Evolutionary conservation across 2,113 vertebrate genomes (phyloP), one percentile per base, ranked within the genome.

Genomic region (Rhinopomastus cyanomelas): DNA sequence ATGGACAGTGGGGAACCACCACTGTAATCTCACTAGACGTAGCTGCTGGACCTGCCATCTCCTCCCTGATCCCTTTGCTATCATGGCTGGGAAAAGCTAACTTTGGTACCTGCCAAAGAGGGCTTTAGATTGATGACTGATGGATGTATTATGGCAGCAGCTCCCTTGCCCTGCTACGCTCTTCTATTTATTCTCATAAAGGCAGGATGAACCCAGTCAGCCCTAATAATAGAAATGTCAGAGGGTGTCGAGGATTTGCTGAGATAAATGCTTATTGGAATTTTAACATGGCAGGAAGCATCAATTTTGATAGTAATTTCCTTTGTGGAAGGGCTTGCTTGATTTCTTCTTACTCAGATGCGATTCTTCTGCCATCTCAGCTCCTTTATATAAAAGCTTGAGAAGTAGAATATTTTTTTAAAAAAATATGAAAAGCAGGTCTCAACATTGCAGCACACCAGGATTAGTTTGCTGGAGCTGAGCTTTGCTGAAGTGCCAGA

Each of bases 201-300:
- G 67, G 77, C 66, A 80, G 87, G 91, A 86, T 92, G 89, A 96
- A 68, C 83, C 67, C 89, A 86, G 91, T 65, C 82, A 92, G 83
- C 79, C 68, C 87, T 89, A 94, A 90, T 96, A 93, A 95, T 85
- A 92, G 95, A 95, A 95, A 91, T 92, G 83, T 95, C 92, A 93
- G 75, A 89, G 83, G 34, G 68, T 95, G 88, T 39, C 0, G 6
- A 89, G 90, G 53, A 64, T 92, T 89, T 95, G 82, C 80, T 34
- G 72, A 95, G 91, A 95, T 92, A 89, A 92, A 93, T 92, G 92
- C 57, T 87, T 92, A 85, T 79, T 95, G 78, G 85, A 82, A 85
- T 93, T 94, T 65, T 84, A 89, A n/a, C 60, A 22, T 83, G 55
- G 53, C 84, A 89, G 84, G 82, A 90, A 77, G 76, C 84, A 94